phyloP scores from a whole-genome alignment of 1,140 invertebrate species.

The Pygmarrhopalites habei region DNA sequence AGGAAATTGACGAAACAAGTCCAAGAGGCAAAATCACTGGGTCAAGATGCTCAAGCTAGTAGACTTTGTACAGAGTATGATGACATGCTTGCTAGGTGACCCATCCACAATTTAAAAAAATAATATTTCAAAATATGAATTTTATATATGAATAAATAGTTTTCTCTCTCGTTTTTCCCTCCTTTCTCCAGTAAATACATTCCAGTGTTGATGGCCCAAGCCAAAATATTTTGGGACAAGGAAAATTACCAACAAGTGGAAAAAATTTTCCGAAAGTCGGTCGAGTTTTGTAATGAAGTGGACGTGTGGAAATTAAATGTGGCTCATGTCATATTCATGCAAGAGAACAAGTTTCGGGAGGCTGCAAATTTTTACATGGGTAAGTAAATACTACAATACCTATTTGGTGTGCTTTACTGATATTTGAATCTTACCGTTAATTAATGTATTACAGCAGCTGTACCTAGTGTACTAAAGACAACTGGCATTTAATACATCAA shows the following conservation, averaged over 20 bases:
- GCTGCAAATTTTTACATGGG: constrained; percentile 96
- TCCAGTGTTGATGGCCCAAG: constrained; percentile 96
- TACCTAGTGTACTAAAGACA: no score
- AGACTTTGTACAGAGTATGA: constrained; percentile 38
- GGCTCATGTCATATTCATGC: constrained; percentile 98
- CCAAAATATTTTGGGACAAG: constrained; percentile 97
- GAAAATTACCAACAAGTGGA: constrained; percentile 93
- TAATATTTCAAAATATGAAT: background rate
- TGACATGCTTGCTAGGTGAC: constrained; percentile 37
- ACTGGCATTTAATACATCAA: no score
- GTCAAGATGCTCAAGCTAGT: constrained; percentile 35
- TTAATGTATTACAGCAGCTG: no score
- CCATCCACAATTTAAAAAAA: background rate
- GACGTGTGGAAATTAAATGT: constrained; percentile 96
- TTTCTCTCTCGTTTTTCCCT: background rate
- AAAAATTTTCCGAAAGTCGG: constrained; percentile 89
- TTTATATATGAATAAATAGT: background rate
- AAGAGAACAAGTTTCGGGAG: constrained; percentile 97
- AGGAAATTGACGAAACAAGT: constrained; percentile 88
- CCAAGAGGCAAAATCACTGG: constrained; percentile 41
- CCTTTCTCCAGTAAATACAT: constrained; percentile 53
- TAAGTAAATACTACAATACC: no score
- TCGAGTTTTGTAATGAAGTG: constrained; percentile 96
- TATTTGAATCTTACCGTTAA: no score
- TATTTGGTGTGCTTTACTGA: no score